Evolutionary conservation across 2,888 invertebrate genomes (phyloP), one percentile per base, ranked within the genome.

Genomic region (Linnaemya tessellans): DNA sequence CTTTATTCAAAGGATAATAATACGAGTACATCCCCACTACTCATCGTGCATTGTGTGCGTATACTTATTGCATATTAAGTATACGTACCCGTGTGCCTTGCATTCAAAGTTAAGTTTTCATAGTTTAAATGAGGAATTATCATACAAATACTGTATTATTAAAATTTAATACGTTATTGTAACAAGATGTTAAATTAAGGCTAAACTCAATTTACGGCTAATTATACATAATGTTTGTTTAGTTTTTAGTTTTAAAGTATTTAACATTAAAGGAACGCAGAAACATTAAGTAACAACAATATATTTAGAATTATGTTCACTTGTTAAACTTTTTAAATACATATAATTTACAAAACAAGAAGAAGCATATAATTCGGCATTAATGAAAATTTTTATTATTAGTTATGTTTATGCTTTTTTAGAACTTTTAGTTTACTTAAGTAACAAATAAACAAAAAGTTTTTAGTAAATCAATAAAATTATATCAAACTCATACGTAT

Each of bases 91-190:
- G 30, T 30, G 2, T 30, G 1, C 13, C 2, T 60, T 60, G 38
- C 11, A 5, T 38, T 49, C 38, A 68, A 35, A 8, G 60, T 25
- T 49, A 68, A 20, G 8, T 46, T 58, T 18, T 60, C 13, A n/a
- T 49, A 43, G 20, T 49, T 49, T 3, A 18, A 25, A 13, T 3
- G 10, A 67, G 5, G 1, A 18, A 13, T 38, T 68, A 58, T 58
- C 15, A 58, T 78, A 35, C 46, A 62, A 71, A 30, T 70, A 38
- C 13, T 70, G 73, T 82, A 85, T 68, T 82, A 80, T 71, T 80
- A 80, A 80, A 41, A 56, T 65, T 65, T 54, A 80, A 62, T 3
- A 64, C 38, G 51, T 3, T 9, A 38, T 25, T 60, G 4, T 60
- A 18, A 68, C 13, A 56, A 71, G 46, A 56, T 25, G 46, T 20